Base-by-base conservation (phyloP, 2,888 invertebrate genomes). In the Athalia circularis region DNA sequence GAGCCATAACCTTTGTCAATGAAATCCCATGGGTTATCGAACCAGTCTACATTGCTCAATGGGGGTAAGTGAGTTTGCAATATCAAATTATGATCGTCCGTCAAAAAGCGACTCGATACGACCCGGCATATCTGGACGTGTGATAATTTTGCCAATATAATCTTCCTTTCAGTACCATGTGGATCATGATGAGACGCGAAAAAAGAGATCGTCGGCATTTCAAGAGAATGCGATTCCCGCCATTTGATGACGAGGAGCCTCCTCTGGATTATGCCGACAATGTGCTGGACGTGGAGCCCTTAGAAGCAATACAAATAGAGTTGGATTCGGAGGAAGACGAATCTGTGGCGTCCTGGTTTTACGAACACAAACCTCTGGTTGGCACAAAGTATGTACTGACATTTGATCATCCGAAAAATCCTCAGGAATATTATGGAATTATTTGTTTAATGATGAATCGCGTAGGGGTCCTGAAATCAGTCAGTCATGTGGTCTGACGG, bases 131-230 rank as follows among this genome's bases (percentile, higher is more conserved):
- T 6, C 8, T 13, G 8, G 5, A 64, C 13, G n/a, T 5, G 15
- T 79, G 9, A 45, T 7, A 59, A 4, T 8, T 43, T n/a, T 57
- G 3, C 9, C 29, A 54, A 9, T 4, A 50, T 74, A 50, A 72
- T 79, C 79, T 78, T 52, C 48, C 65, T 85, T 84, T 29, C 82
- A 95, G 95, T 64, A 98, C 99, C 0, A 99, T 99, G 99, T 99
- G 99, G 99, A 99, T 99, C 84, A 99, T 99, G 99, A 99, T 99
- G 99, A 93, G 99, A 84, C 94, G 99, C 84, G 99, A 99, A 89
- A 99, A 99, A 91, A 93, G 99, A 82, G 99, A 99, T 92, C 95
- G 99, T 89, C 94, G 99, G 50, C 99, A 99, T 90, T 99, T 99
- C 90, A 99, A 99, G 91, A 93, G 99, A 84, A 99, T 99, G 99